A percentile compares a stretch with the other conserved stretches of the same genome.
These are phyloP conservation scores for Drosophila macrospina DNA, from an alignment of 2,888 invertebrate species.

Conservation along the genomic window DNA sequence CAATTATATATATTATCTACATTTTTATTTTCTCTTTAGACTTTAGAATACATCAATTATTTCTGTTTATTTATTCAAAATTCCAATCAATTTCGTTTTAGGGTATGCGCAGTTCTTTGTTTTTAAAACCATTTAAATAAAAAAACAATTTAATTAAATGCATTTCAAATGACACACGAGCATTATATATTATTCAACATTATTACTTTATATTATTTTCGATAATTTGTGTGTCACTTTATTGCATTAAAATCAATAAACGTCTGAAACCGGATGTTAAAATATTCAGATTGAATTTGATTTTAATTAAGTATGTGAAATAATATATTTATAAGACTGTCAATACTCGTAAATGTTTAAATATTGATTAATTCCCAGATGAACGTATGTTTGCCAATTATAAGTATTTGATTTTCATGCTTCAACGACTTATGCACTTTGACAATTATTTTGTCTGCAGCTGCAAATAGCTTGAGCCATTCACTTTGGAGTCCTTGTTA, in stretches of 20 bases:
- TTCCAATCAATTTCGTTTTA: not conserved
- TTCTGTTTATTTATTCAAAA: not conserved
- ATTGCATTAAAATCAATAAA: conserved; percentile 12
- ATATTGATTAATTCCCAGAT: not conserved
- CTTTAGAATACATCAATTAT: not conserved
- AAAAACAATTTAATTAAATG: not conserved
- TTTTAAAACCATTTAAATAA: not conserved
- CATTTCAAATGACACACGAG: not conserved
- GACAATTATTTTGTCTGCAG: not conserved
- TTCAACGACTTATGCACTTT: not conserved
- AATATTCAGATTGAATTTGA: not conserved
- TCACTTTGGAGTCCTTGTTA: not conserved
- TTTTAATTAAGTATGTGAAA: not conserved
- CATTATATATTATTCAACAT: not conserved
- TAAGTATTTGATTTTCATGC: not conserved
- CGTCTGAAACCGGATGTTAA: conserved; percentile 6
- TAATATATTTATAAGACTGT: not conserved
- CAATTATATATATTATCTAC: not conserved
- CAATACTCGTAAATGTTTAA: not conserved
- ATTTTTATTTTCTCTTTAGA: not conserved
- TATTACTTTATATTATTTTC: not conserved
- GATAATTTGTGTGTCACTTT: conserved; percentile 4
- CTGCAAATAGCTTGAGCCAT: not conserved
- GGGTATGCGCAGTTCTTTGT: not conserved
- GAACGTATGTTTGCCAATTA: not conserved